phyloP scores from a whole-genome alignment of 2,113 vertebrate species.

The Turnix velox region DNA sequence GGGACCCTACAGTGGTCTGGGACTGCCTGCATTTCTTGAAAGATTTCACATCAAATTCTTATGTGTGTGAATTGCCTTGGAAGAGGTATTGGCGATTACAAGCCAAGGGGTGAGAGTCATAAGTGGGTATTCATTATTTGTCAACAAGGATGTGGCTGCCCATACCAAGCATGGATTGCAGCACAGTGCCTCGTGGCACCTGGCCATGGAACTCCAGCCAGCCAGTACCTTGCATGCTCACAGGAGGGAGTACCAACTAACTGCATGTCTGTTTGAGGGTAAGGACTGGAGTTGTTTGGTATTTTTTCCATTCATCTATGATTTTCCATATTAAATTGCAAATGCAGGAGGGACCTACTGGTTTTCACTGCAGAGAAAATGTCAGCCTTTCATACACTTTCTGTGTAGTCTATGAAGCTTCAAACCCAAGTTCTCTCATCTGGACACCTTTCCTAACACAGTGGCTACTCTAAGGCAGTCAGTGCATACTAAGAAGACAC shows the following conservation, averaged over 20 bases:
- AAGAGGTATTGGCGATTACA: neutral
- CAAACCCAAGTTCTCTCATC: neutral
- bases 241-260: neutral
- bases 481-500: rapidly evolving
- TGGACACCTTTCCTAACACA: rapidly evolving
- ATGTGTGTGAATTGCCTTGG: neutral
- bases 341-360: neutral
- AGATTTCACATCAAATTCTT: neutral
- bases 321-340: neutral
- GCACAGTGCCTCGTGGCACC: neutral
- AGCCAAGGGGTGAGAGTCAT: neutral
- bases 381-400: neutral
- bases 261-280: rapidly evolving
- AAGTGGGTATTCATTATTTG: rapidly evolving
- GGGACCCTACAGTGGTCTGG: neutral
- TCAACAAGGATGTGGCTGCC: rapidly evolving
- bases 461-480: neutral
- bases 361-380: neutral
- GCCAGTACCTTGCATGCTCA: rapidly evolving
- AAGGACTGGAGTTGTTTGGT: neutral
- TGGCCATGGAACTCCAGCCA: rapidly evolving
- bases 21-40: neutral
- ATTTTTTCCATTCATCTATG: neutral
- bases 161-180: rapidly evolving
- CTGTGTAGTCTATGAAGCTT: neutral